Evolutionary conservation across 2,888 invertebrate species (phyloP), one percentile per base, ranked within the genome.

Genomic region (Caenorhabditis sp.): DNA sequence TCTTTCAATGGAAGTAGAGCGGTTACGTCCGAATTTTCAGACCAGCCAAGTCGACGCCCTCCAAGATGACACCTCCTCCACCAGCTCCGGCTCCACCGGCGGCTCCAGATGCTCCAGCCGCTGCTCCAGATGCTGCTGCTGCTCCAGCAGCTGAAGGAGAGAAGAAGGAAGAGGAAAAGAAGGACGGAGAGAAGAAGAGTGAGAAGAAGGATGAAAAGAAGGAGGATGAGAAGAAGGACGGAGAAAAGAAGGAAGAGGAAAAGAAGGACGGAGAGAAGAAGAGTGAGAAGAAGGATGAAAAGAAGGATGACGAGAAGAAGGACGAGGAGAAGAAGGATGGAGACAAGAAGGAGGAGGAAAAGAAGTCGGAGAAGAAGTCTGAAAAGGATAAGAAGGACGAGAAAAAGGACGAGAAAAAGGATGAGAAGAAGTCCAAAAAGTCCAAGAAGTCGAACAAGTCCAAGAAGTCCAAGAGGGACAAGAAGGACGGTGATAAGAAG

Each of bases 31-130:
- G 14, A 2, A 6, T 28, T 56, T 59, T 59, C 59, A 59, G 59
- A 59, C 59, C 59, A 59, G 31, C 59, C n/a, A 59, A 59, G n/a
- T 19, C 19, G 2, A 5, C 31, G 10, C 19, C 19, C n/a, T 59
- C 59, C n/a, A 59, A 59, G 35, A 59, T 59, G 59, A n/a, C 31
- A 24, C 35, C 59, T n/a, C 59, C 59, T 14, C 59, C 59, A n/a
- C 59, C 59, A 19, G 59, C 59, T 35, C 35, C 59, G 7, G 59
- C 7, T 4, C n/a, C 59, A 31, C 59, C 59, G 10, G 19, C 59
- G n/a, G 59, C 59, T 35, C 59, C 59, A 35, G 59, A 59, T 19
- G 59, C 59, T 35, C 19, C 59, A 2, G 35, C n/a, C 22, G 35
- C 59, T n/a, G n/a, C 59, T 35, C 59, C 59, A 19, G 59, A 31